A percentile compares a stretch with the other conserved stretches of the same genome.
These are phyloP conservation scores for Lagodon rhomboides DNA, from an alignment of 2,797 vertebrate species.

Conservation along the genomic window DNA sequence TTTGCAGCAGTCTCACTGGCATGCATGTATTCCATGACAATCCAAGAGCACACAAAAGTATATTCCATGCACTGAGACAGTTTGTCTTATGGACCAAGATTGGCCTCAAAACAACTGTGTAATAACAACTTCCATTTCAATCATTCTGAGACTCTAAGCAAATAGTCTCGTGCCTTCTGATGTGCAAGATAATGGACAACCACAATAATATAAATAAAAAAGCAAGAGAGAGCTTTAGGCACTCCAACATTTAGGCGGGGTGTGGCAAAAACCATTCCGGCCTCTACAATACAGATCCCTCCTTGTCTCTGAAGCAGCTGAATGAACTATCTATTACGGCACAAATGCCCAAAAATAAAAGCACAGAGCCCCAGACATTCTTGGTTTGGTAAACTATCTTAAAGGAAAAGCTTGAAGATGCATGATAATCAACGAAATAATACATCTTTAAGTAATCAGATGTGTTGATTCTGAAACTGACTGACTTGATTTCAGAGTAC, in stretches of 20 bases:
- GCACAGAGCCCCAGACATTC: slow-evolving; percentile 8
- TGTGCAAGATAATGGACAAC: not conserved
- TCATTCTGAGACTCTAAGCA: not conserved
- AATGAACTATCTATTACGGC: slow-evolving; percentile 4
- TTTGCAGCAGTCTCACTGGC: slow-evolving; percentile 64
- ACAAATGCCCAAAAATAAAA: slow-evolving; percentile 14
- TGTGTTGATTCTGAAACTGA: not conserved
- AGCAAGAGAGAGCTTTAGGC: not conserved
- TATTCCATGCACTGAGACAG: slow-evolving; percentile 27
- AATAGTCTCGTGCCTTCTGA: not conserved
- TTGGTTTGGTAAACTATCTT: not conserved
- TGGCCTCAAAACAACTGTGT: not conserved
- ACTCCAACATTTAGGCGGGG: not conserved
- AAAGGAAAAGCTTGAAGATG: not conserved
- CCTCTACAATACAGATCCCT: slow-evolving; percentile 12
- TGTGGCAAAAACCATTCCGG: slow-evolving; percentile 10
- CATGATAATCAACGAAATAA: not conserved
- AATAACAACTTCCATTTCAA: not conserved
- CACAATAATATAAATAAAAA: not conserved
- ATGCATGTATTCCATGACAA: slow-evolving; percentile 50
- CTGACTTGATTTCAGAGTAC: not conserved
- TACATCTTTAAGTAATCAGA: too few relatives aligned
- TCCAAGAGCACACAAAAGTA: slow-evolving; percentile 42
- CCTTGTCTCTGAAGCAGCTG: slow-evolving; percentile 13
- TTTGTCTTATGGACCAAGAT: slow-evolving; percentile 38